These are phyloP conservation scores for Saturnia pavonia DNA, from an alignment of 2,888 invertebrate genomes.

Conservation along the genomic window DNA sequence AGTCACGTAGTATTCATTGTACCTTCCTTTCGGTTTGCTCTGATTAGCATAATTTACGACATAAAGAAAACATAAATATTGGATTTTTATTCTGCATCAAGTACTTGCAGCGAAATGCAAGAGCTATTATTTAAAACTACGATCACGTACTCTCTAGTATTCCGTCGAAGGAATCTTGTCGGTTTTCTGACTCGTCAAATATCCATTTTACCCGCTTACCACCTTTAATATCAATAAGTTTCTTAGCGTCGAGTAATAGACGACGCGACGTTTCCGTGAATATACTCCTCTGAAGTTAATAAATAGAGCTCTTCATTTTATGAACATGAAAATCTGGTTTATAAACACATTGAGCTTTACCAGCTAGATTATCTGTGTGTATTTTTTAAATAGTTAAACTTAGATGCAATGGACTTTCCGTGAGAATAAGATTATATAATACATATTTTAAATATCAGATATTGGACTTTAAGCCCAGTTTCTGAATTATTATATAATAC, in stretches of 20 bases:
- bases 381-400: no score
- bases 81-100: background rate
- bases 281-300: background rate
- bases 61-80: background rate
- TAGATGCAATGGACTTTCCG: no score
- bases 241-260: conserved; percentile 25
- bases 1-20: background rate
- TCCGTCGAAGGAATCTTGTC: conserved; percentile 34
- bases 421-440: no score
- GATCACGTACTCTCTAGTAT: conserved; percentile 45
- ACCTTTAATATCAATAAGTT: conserved; percentile 37
- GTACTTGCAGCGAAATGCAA: conserved; percentile 25
- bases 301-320: background rate
- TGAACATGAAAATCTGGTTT: background rate
- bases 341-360: background rate
- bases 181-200: conserved; percentile 50
- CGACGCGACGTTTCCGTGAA: background rate
- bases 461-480: no score
- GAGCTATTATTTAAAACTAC: conserved; percentile 42
- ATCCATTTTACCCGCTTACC: conserved; percentile 49
- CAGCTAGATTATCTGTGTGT: background rate
- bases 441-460: no score
- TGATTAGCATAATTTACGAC: background rate
- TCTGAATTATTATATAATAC: no score
- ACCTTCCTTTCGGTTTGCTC: background rate